Percentiles rank a stretch among this genome's conserved stretches.
Evolutionary conservation across 2,888 invertebrate species (phyloP).

Genomic region (Tetranychus truncatus): DNA sequence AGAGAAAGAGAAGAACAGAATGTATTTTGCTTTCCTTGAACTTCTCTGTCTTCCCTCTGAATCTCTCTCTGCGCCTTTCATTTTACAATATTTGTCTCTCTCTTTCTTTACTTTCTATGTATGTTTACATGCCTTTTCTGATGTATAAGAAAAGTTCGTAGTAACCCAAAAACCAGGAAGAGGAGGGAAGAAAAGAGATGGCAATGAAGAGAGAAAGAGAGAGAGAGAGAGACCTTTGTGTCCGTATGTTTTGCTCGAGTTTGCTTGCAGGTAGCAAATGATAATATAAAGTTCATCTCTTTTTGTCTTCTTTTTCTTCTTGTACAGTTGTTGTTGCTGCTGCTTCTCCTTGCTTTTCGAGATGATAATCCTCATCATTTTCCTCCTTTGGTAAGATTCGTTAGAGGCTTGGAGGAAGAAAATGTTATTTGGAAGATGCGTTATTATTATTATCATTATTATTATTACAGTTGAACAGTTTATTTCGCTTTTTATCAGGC

Average conservation of each 20-base stretch:
- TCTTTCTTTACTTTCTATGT: background rate
- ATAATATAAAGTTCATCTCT: background rate
- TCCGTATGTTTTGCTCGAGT: background rate
- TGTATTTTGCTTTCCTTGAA: background rate
- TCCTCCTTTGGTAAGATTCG: background rate
- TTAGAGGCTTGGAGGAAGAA: background rate
- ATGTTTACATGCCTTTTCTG: conserved; percentile 3
- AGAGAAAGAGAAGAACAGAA: background rate
- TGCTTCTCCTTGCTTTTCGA: background rate
- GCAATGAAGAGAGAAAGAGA: background rate
- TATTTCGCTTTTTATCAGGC: background rate
- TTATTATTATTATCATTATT: background rate
- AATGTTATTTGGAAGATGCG: background rate
- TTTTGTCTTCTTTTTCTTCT: background rate
- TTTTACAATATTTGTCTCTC: conserved; percentile 1
- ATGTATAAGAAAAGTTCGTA: conserved; percentile 1
- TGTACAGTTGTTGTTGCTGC: background rate
- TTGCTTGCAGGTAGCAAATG: background rate
- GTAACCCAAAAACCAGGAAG: background rate
- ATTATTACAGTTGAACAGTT: background rate
- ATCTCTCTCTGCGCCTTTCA: background rate
- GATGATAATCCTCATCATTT: conserved; percentile 1
- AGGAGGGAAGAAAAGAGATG: conserved; percentile 1
- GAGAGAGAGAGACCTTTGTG: conserved; percentile 1
- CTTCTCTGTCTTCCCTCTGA: background rate